A percentile compares a stretch with the other conserved stretches of the same genome.
Evolutionary conservation across 1,140 invertebrate genomes (phyloP).

Genomic region (Drosophila seguyi): DNA sequence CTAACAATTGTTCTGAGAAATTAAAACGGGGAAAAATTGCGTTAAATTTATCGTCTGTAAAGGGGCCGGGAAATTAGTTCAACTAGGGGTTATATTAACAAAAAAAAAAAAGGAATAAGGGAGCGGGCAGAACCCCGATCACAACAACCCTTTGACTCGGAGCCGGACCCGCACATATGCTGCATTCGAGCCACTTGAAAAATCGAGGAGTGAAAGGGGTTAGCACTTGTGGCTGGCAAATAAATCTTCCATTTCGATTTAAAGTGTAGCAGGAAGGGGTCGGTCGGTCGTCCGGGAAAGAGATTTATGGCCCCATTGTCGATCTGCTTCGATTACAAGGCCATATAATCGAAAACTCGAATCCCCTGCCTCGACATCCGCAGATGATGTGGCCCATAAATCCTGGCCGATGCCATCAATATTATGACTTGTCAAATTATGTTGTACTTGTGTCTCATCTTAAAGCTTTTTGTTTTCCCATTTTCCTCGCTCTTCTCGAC

Average conservation of each 20-base stretch:
- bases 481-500: conserved; percentile 14
- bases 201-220: conserved; percentile 24
- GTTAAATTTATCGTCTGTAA: conserved; percentile 81
- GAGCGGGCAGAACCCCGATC: conserved; percentile 10
- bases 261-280: conserved; percentile 60
- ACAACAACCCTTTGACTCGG: conserved; percentile 32
- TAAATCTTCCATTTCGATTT: conserved; percentile 78
- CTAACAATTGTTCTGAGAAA: conserved; percentile 44
- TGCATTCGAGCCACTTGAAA: conserved; percentile 48
- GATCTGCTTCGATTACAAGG: conserved; percentile 82
- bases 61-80: conserved; percentile 71
- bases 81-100: conserved; percentile 69
- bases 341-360: conserved; percentile 79
- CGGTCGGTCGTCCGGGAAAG: conserved; percentile 32
- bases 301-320: conserved; percentile 78
- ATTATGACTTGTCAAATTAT: conserved; percentile 83
- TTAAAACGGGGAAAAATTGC: conserved; percentile 69
- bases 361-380: conserved; percentile 28
- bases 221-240: conserved; percentile 71
- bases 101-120: conserved; percentile 2
- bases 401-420: conserved; percentile 71
- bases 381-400: conserved; percentile 76
- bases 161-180: conserved; percentile 40
- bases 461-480: conserved; percentile 51
- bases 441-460: conserved; percentile 66